Base-by-base conservation (phyloP, 2,797 vertebrate species). In the Otolemur crassicaudatus region DNA sequence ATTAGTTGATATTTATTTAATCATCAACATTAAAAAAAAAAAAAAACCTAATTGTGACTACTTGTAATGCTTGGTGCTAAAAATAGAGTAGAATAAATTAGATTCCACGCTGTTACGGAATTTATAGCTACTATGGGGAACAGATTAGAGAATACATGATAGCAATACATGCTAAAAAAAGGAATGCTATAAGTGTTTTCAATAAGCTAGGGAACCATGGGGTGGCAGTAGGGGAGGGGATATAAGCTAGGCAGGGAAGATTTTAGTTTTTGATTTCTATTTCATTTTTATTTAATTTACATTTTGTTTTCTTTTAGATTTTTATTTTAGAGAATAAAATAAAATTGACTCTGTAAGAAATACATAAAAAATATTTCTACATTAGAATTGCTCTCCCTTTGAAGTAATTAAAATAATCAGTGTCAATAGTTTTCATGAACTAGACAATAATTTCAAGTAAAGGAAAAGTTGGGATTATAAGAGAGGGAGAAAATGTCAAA, bases 351-450 rank as follows among this genome's bases (percentile, higher is more conserved):
- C 29, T 87, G 7, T 58, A 70, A 9, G 56, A 63, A 46, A 60
- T 34, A 46, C 2, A 61, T 46, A 19, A 49, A 83, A 87, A 34
- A 31, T 46, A 10, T 40, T 40, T 49, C 17, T n/a, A 11, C 7
- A 43, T 56, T 70, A 37, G 6, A 92, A 84, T 77, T 82, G 46
- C 4, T 46, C 85, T 87, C 34, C 49, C 14, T 76, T 72, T 87
- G 14, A 95, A 81, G 34, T 72, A 88, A 76, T 72, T 89, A 61
- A 96, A 94, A 49, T 63, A 91, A 79, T 40, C 29, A 92, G 88
- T 94, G 19, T 87, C 79, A 84, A 84, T 69, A 65, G 7, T 94
- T 90, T 86, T 60, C 6, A 67, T 90, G 7, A 75, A 75, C 5
- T 43, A 56, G 37, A 86, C 25, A 82, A 90, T 77, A 49, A 86